phyloP scores from a whole-genome alignment of 2,888 invertebrate species.

The Pseudococcus viburni region DNA sequence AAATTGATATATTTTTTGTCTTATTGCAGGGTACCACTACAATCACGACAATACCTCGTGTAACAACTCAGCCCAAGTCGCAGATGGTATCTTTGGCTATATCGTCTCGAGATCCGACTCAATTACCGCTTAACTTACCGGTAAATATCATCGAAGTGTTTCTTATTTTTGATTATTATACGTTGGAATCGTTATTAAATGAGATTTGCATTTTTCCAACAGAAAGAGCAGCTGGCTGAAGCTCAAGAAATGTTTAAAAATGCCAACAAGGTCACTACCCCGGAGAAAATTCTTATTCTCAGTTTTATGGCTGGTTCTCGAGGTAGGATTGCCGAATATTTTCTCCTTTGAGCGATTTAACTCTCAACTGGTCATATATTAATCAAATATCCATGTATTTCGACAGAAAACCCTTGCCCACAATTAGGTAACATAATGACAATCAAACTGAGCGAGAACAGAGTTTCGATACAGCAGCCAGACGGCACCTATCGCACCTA shows the following conservation, averaged over 20 bases:
- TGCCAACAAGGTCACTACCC: slow-evolving; percentile 95
- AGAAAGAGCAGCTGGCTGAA: slow-evolving; percentile 96
- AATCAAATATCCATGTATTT: not conserved
- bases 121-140: slow-evolving; percentile 76
- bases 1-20: not conserved
- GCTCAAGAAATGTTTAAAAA: slow-evolving; percentile 98
- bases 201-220: slow-evolving; percentile 70
- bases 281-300: slow-evolving; percentile 96
- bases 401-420: slow-evolving; percentile 94
- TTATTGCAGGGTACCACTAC: slow-evolving; percentile 13
- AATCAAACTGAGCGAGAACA: slow-evolving; percentile 93
- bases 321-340: slow-evolving; percentile 73
- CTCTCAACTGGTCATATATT: not conserved
- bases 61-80: slow-evolving; percentile 47
- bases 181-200: slow-evolving; percentile 42
- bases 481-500: slow-evolving; percentile 86
- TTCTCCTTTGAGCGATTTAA: not conserved
- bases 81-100: slow-evolving; percentile 61
- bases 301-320: slow-evolving; percentile 99
- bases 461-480: slow-evolving; percentile 87
- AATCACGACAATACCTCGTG: slow-evolving; percentile 52
- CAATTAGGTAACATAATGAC: slow-evolving; percentile 96
- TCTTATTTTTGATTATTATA: not conserved
- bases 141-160: slow-evolving; percentile 71
- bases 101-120: slow-evolving; percentile 53